Evolutionary conservation across 2,888 invertebrate species (phyloP).

Genomic region (Ochropleura leucogaster): DNA sequence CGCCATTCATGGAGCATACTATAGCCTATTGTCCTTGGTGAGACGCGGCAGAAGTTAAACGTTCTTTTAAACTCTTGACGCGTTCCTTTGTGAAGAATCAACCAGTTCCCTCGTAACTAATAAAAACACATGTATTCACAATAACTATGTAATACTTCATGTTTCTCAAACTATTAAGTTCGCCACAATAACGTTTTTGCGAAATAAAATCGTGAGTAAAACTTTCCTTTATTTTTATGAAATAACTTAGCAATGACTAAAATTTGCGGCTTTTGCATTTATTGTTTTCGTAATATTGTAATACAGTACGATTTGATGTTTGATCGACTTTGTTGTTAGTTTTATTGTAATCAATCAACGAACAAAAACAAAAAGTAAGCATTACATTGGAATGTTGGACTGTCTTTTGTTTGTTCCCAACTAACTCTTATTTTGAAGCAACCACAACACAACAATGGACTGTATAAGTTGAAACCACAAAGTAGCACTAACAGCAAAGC

Average conservation of each 20-base stretch:
- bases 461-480: conserved; percentile 46
- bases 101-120: conserved; percentile 46
- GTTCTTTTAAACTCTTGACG: conserved; percentile 59
- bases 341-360: conserved; percentile 35
- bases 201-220: conserved; percentile 62
- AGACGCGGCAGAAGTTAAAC: conserved; percentile 64
- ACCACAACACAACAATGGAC: conserved; percentile 60
- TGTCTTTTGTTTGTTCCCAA: conserved; percentile 43
- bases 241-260: conserved; percentile 50
- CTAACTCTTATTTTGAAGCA: conserved; percentile 25
- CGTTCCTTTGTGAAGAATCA: conserved; percentile 59
- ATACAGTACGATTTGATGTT: conserved; percentile 37
- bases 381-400: conserved; percentile 33
- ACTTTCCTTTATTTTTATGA: conserved; percentile 62
- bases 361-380: conserved; percentile 18
- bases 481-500: conserved; percentile 62
- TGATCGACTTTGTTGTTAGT: conserved; percentile 20
- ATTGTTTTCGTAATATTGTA: conserved; percentile 51
- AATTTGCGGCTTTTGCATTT: conserved; percentile 44
- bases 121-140: conserved; percentile 43
- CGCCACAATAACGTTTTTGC: conserved; percentile 56
- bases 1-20: conserved; percentile 75
- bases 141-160: conserved; percentile 31
- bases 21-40: conserved; percentile 78
- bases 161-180: conserved; percentile 55